Base-by-base conservation (phyloP, 2,797 vertebrate species). In the Selene dorsalis region DNA sequence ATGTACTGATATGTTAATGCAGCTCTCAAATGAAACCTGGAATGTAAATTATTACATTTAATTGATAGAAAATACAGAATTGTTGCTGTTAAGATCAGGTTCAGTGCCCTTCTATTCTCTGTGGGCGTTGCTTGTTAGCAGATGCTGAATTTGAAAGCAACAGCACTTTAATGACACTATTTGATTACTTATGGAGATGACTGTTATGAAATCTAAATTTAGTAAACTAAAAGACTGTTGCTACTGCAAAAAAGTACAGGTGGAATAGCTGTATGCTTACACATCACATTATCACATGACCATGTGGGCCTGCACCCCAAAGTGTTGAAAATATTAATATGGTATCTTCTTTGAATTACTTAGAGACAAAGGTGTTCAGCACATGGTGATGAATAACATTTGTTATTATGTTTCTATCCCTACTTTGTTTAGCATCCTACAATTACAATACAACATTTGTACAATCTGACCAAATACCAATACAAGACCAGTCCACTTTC, bases 141-240 rank as follows among this genome's bases (percentile, higher is more conserved):
- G 22, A 45, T 39, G 1, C 17, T 50, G 4, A 24, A 10, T 60
- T 39, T 6, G 22, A 4, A 48, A 57, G n/a, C 1, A 20, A 63
- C 32, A 72, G 22, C 47, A 61, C 26, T 63, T 62, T 20, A 28
- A n/a, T 50, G 45, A 67, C 16, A 61, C 16, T 22, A 41, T 50
- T 17, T 16, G 6, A 60, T 69, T 35, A 73, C 35, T 24, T 22
- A 52, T 59, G 45, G 55, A 59, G 10, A 8, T 35, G 26, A 22
- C 6, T 41, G 16, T 72, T 35, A 30, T 62, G 35, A 53, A 58
- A 48, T 55, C 10, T 65, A 17, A 8, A 48, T 35, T 26, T 47
- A 48, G n/a, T 8, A 43, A 6, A 64, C 5, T 1, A 47, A 24
- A 35, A 41, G 3, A n/a, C 1, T 9, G 30, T 26, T 14, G 41